These are phyloP conservation scores for Nasonovia ribisnigri DNA, from an alignment of 2,888 invertebrate species.

Conservation along the genomic window DNA sequence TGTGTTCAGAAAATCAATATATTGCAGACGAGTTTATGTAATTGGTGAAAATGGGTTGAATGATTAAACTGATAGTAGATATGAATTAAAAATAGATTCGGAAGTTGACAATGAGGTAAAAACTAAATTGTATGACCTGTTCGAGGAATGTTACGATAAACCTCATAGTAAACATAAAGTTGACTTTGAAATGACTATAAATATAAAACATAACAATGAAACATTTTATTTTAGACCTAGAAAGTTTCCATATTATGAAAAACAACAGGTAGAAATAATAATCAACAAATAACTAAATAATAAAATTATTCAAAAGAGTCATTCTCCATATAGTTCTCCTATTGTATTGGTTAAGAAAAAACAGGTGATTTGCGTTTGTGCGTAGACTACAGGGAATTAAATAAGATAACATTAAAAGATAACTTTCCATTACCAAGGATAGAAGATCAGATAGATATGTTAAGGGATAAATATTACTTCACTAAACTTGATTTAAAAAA, in stretches of 20 bases:
- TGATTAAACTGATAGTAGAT: background rate
- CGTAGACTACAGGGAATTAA: background rate
- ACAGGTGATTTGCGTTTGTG: background rate
- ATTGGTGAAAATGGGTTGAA: background rate
- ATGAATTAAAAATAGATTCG: background rate
- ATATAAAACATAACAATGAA: background rate
- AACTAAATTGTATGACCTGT: background rate
- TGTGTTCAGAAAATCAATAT: background rate
- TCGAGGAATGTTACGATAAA: background rate
- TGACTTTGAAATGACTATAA: background rate
- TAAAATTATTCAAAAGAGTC: background rate
- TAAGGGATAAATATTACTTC: background rate
- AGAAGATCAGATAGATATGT: background rate
- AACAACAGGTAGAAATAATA: background rate
- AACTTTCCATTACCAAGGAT: constrained; percentile 6
- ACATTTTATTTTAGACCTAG: background rate
- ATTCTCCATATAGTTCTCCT: background rate
- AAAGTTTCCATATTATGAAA: background rate
- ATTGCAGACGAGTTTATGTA: constrained; percentile 6
- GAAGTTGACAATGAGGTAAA: background rate
- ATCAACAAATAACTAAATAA: background rate
- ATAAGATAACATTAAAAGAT: constrained; percentile 8
- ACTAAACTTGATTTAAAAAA: background rate
- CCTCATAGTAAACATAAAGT: background rate
- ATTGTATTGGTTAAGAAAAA: background rate